A percentile compares a stretch with the other conserved stretches of the same genome.
phyloP scores from a whole-genome alignment of 1,140 invertebrate genomes.

The Eumaeus atala region DNA sequence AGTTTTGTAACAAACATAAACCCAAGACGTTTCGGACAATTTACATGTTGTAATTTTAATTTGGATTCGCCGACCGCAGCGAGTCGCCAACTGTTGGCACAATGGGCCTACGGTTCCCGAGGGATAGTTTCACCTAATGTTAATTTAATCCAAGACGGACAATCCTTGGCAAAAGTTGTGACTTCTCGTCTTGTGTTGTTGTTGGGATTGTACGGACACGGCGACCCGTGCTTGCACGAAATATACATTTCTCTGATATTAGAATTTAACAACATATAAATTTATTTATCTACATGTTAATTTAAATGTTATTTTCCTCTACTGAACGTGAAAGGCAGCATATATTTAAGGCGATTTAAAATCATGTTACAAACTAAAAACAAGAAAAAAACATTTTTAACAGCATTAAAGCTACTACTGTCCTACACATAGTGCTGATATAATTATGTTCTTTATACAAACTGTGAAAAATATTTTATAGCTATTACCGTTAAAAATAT shows the following conservation, averaged over 20 bases:
- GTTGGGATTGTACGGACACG: conserved; percentile 26
- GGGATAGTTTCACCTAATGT: conserved; percentile 59
- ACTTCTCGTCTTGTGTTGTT: conserved; percentile 47
- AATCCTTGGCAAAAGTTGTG: conserved; percentile 50
- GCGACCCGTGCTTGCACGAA: conserved; percentile 12
- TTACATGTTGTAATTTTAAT: conserved; percentile 70
- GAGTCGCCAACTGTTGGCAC: conserved; percentile 29
- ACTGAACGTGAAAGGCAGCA: too few species aligned
- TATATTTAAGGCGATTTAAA: too few species aligned
- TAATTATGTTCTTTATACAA: too few species aligned
- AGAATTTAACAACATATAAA: too few species aligned
- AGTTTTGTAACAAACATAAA: conserved; percentile 46
- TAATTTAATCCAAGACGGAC: conserved; percentile 67
- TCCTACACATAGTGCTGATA: too few species aligned
- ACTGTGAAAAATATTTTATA: too few species aligned
- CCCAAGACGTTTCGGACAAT: conserved; percentile 46
- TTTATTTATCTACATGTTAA: too few species aligned
- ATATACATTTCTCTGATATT: background rate
- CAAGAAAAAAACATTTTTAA: too few species aligned
- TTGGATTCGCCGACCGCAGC: conserved; percentile 45
- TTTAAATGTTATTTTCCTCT: too few species aligned
- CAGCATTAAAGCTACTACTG: too few species aligned
- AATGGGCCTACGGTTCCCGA: conserved; percentile 36
- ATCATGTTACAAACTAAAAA: too few species aligned
- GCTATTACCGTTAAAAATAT: too few species aligned